These are phyloP conservation scores for Oxyura jamaicensis DNA, from an alignment of 2,113 vertebrate genomes.

Conservation along the genomic window DNA sequence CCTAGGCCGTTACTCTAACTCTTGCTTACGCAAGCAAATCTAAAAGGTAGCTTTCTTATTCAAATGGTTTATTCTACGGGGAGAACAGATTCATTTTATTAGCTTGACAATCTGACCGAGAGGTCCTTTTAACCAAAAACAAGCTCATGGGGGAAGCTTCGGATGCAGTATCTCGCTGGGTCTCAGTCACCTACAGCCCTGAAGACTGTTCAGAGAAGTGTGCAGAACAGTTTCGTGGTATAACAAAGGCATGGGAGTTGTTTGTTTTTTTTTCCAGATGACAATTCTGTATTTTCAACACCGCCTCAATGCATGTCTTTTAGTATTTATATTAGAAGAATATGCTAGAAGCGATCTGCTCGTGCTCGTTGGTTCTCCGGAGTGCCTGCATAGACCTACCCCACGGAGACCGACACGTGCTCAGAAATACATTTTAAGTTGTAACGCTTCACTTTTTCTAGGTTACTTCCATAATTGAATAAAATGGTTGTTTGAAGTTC, in stretches of 20 bases:
- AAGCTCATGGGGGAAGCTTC: background rate
- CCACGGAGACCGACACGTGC: conserved; percentile 23
- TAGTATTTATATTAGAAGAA: conserved; percentile 82
- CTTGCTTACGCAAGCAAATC: conserved; percentile 60
- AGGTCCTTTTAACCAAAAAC: background rate
- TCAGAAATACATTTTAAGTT: conserved; percentile 65
- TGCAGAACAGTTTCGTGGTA: background rate
- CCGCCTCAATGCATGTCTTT: conserved; percentile 74
- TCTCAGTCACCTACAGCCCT: background rate
- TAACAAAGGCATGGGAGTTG: conserved; percentile 11
- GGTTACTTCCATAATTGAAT: conserved; percentile 70
- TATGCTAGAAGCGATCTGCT: conserved; percentile 72
- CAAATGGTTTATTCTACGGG: conserved; percentile 24
- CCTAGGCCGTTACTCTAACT: conserved; percentile 28
- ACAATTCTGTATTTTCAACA: conserved; percentile 44
- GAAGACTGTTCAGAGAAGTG: background rate
- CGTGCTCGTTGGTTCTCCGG: conserved; percentile 52
- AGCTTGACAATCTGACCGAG: conserved; percentile 17
- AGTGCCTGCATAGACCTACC: conserved; percentile 61
- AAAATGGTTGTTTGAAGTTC: conserved; percentile 70
- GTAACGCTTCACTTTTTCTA: conserved; percentile 73
- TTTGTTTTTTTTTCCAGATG: background rate
- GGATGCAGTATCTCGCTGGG: conserved; percentile 16
- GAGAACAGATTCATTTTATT: background rate
- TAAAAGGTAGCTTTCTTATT: conserved; percentile 10